phyloP scores from a whole-genome alignment of 2,797 vertebrate genomes.

The Brachymystax lenok region DNA sequence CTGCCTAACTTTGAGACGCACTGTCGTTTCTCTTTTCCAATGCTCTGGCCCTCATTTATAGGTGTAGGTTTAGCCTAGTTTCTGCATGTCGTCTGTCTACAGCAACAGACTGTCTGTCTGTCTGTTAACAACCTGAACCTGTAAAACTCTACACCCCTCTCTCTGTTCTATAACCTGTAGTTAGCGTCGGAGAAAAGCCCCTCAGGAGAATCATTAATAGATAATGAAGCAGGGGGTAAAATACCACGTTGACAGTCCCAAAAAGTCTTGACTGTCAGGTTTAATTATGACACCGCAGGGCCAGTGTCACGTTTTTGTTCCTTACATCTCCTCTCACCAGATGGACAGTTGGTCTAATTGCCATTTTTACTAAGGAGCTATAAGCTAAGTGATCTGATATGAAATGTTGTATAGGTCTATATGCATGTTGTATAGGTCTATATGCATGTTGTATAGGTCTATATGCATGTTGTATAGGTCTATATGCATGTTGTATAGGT shows the following conservation, averaged over 20 bases:
- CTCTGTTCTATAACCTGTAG: conserved; percentile 62
- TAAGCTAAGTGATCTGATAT: neutral
- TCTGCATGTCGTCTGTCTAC: neutral
- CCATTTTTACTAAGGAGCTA: conserved; percentile 37
- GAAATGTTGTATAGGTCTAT: neutral
- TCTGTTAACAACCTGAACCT: neutral
- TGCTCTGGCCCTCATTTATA: neutral
- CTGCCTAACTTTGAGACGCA: neutral
- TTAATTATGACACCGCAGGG: conserved; percentile 62
- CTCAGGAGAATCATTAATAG: conserved; percentile 67
- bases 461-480: neutral
- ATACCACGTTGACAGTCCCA: conserved; percentile 54
- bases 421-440: neutral
- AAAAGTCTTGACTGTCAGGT: conserved; percentile 70
- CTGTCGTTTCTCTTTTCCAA: neutral
- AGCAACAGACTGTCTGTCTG: neutral
- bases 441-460: neutral
- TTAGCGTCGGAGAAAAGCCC: conserved; percentile 62
- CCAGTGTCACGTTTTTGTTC: conserved; percentile 18
- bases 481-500: neutral
- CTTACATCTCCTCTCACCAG: conserved; percentile 33
- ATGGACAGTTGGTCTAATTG: conserved; percentile 66
- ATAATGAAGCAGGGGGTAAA: conserved; percentile 73
- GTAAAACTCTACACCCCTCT: neutral
- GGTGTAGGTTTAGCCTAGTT: neutral